These are phyloP conservation scores for Lasiurus borealis DNA, from an alignment of 2,113 vertebrate species.

Conservation along the genomic window DNA sequence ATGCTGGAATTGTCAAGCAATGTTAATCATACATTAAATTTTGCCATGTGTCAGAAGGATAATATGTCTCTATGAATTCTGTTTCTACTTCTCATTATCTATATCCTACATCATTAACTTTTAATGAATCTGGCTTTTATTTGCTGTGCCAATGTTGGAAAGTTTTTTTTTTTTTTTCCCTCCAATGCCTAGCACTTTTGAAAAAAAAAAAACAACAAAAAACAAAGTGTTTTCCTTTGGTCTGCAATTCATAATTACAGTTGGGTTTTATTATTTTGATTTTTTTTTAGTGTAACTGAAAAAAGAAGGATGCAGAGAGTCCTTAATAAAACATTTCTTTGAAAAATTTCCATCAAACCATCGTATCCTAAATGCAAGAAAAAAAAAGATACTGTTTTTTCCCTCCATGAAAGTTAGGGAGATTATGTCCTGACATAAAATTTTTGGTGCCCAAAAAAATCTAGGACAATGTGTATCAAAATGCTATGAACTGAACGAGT, in stretches of 20 bases:
- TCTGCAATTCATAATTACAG: conserved; percentile 26
- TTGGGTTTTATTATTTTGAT: conserved; percentile 17
- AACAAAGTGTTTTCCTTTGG: not conserved
- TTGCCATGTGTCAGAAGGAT: conserved; percentile 74
- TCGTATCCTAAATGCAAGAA: not conserved
- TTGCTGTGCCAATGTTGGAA: conserved; percentile 64
- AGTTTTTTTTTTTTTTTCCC: conserved; percentile 31
- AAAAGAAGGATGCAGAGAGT: not conserved
- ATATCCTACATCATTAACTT: conserved; percentile 79
- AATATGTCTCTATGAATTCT: conserved; percentile 80
- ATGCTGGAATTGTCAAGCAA: conserved; percentile 65
- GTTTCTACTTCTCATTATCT: conserved; percentile 79
- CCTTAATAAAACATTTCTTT: not conserved
- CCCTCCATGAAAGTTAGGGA: not conserved
- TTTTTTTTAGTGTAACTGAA: not conserved
- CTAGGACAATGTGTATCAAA: not conserved
- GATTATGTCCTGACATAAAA: not conserved
- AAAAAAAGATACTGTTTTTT: not conserved
- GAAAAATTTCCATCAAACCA: not conserved
- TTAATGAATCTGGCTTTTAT: conserved; percentile 79
- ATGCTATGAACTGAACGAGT: not conserved
- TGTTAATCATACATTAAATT: conserved; percentile 75
- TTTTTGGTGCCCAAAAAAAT: not conserved
- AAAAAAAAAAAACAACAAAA: not conserved
- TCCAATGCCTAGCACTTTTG: conserved; percentile 26